A percentile compares a stretch with the other conserved stretches of the same genome.
These are phyloP conservation scores for Aphidius colemani DNA, from an alignment of 2,888 invertebrate species.

Conservation along the genomic window DNA sequence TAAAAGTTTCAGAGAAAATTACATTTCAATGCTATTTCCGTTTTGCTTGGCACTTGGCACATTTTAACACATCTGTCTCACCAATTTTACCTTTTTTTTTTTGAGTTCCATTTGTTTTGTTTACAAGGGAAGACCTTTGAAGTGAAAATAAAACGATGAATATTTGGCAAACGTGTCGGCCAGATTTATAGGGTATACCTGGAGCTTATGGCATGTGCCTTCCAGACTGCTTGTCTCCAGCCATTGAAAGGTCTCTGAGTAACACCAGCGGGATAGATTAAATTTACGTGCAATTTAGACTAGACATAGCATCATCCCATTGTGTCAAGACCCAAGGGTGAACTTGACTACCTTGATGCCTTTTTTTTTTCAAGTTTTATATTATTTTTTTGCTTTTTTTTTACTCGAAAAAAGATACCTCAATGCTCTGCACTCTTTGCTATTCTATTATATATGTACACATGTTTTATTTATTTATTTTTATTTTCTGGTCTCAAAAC, in stretches of 20 bases:
- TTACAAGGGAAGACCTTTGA: too few relatives aligned
- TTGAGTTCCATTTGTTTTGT: too few relatives aligned
- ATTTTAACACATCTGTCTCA: too few relatives aligned
- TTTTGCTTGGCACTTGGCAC: too few relatives aligned
- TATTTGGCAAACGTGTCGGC: slow-evolving; percentile 9
- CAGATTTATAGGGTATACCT: slow-evolving; percentile 20
- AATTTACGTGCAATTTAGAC: slow-evolving; percentile 44
- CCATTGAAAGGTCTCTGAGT: slow-evolving; percentile 23
- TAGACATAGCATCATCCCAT: slow-evolving; percentile 17
- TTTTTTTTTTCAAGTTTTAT: neutral
- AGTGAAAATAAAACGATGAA: slow-evolving; percentile 1
- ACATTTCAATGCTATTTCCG: too few relatives aligned
- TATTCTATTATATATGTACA: slow-evolving; percentile 1
- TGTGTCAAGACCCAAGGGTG: slow-evolving; percentile 29
- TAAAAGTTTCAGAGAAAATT: too few relatives aligned
- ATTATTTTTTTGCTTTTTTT: neutral
- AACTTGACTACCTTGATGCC: slow-evolving; percentile 35
- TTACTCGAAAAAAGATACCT: slow-evolving; percentile 3
- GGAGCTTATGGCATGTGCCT: slow-evolving; percentile 40
- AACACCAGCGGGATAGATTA: slow-evolving; percentile 37
- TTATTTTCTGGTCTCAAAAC: too few relatives aligned
- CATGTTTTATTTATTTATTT: too few relatives aligned
- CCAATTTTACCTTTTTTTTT: too few relatives aligned
- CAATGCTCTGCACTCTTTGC: slow-evolving; percentile 8
- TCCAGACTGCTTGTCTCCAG: slow-evolving; percentile 33